Evolutionary conservation across 2,797 vertebrate species (phyloP).

Genomic region (Staurois parvus): DNA sequence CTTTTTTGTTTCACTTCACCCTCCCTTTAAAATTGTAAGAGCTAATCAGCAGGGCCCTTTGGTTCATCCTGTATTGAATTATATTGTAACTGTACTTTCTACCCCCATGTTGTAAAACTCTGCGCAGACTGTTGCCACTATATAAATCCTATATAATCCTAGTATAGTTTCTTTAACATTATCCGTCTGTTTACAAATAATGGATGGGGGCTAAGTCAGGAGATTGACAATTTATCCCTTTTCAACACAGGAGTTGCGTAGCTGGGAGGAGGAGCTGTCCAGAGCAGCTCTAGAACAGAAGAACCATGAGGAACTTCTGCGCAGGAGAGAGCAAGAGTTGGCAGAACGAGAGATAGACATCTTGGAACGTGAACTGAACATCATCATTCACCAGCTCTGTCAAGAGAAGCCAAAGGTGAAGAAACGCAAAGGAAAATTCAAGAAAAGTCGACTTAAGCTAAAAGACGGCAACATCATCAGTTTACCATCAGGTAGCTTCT

Average conservation of each 20-base stretch:
- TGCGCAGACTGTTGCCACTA: no score
- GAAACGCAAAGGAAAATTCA: constrained; percentile 94
- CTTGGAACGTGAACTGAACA: constrained; percentile 93
- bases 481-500: constrained; percentile 88
- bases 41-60: no score
- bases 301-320: constrained; percentile 91
- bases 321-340: constrained; percentile 91
- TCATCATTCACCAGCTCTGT: constrained; percentile 97
- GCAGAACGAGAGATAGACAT: constrained; percentile 96
- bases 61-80: no score
- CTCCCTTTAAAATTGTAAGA: no score
- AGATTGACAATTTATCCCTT: neutral
- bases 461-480: constrained; percentile 95
- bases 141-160: no score
- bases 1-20: no score
- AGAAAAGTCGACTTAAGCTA: constrained; percentile 90
- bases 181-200: no score
- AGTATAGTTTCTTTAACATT: no score
- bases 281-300: constrained; percentile 94
- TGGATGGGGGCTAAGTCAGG: no score
- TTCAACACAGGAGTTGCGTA: constrained; percentile 86
- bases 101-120: no score
- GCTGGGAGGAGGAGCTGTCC: constrained; percentile 95
- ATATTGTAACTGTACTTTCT: no score
- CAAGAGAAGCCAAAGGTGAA: constrained; percentile 95